Conservation (phyloP, 2,888 invertebrate genomes). For the Tupiocoris notatus region DNA sequence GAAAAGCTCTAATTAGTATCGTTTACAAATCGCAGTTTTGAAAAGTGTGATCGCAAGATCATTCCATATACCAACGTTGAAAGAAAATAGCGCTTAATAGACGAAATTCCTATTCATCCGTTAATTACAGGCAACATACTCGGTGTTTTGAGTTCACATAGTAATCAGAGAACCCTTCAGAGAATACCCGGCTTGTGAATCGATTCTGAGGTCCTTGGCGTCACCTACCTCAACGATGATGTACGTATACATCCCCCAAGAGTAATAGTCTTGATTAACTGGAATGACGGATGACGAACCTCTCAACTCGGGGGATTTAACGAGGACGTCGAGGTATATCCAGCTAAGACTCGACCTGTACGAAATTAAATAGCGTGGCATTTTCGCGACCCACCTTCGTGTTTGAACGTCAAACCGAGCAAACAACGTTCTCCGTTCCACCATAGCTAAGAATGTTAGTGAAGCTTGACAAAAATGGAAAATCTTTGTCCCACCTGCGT, state of each 20-base stretch:
- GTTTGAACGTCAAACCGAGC: too few species aligned
- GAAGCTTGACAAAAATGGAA: too few species aligned
- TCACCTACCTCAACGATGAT: background rate
- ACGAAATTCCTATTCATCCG: background rate
- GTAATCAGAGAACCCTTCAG: background rate
- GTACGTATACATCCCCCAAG: background rate
- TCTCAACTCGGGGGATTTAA: background rate
- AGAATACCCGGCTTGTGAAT: background rate
- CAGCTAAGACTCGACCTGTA: background rate
- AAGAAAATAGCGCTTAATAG: too few species aligned
- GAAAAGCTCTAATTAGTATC: too few species aligned
- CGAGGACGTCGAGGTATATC: background rate
- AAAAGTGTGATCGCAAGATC: too few species aligned
- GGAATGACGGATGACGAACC: background rate
- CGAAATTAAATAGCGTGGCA: background rate
- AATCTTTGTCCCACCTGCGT: too few species aligned
- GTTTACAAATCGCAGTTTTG: too few species aligned
- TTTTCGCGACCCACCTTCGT: too few species aligned
- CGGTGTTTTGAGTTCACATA: background rate
- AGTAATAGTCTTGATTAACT: constrained; percentile 5
- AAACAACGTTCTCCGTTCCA: too few species aligned
- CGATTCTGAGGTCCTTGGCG: background rate
- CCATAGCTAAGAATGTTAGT: too few species aligned
- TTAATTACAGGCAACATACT: background rate
- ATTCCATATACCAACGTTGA: too few species aligned